Base-by-base conservation (phyloP, 2,797 vertebrate species). In the Gallinago stenura region DNA sequence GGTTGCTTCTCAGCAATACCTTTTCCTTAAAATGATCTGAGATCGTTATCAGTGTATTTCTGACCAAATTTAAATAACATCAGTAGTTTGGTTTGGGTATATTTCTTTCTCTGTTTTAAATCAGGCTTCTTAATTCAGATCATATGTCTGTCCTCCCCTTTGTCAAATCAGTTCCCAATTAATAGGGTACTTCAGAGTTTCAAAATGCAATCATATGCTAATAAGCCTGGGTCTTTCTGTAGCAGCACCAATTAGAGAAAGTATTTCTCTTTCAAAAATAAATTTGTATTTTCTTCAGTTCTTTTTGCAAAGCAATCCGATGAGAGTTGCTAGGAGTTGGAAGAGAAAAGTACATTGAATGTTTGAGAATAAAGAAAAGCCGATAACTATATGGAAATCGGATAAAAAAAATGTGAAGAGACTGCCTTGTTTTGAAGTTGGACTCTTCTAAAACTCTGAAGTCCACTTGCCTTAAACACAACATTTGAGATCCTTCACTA, bases 121-220 rank as follows among this genome's bases (percentile, higher is more conserved):
- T 46, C 19, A 72, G 54, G 46, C 57, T 89, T 83, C 87, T 90
- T 89, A 83, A 94, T 96, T 90, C 90, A 87, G 46, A n/a, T 58
- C 82, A 83, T 9, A 8, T 78, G 70, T 21, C 87, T 90, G 87
- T 60, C 58, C 75, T 72, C 50, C 18, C 76, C 68, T 93, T 89
- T 75, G 79, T 94, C 37, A 48, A 70, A 89, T 91, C 90, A 75
- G 46, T 78, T 95, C 81, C 87, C 73, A 92, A 89, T 94, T 95
- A 95, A 93, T 65, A 81, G 57, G 81, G 45, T 64, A 83, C 79
- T 95, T 76, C 68, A 95, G 92, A 54, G 80, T 89, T 50, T 81
- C 70, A 72, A 75, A 93, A 88, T 84, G 69, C 79, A 95, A 80
- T 75, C 45, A 19, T 33, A 65, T 80, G 91, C 64, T 93, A 92